Evolutionary conservation across 1,140 invertebrate genomes (phyloP), one percentile per base, ranked within the genome.

Genomic region (Drosophila bocqueti): DNA sequence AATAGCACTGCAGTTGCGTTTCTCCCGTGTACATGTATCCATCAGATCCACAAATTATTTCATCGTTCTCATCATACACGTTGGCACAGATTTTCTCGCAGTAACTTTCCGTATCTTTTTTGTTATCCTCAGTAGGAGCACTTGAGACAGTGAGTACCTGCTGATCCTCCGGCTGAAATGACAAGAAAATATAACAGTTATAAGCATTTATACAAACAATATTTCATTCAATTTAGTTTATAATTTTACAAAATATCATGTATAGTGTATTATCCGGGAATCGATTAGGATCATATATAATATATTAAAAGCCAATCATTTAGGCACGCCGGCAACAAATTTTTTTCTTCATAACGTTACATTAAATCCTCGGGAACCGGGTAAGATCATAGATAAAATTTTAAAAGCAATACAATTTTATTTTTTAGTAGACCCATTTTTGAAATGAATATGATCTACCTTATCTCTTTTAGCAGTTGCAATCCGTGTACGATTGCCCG

Each of bases 11-110:
- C 34, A 92, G 66, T 61, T 92, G 91, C 2, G 91, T 62, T 52
- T 92, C 91, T 34, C 91, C 91, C 8, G 91, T 92, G 49, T 92
- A 92, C 91, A 92, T 92, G 31, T 91, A 92, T 43, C 91, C 91
- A 74, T 92, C 91, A 2, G 91, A 92, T 31, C 91, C 91, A 64
- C 91, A 92, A 4, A 92, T 81, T 46, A 92, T 91, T 71, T 92
- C 87, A 66, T 92, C 91, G 47, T 92, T 91, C 13, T 91, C 91
- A 73, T 92, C 91, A 50, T 92, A 89, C 4, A 92, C 85, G 75
- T 91, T 92, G 8, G 91, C 82, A 52, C 91, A 92, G n/a, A 92
- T 83, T 24, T 89, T 91, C 52, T 92, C 91, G 42, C 91, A 92
- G 68, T 90, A 87, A 8, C 81, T 87, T 71, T 92, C 91, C 1